Percentiles rank a stretch among this genome's conserved stretches.
Evolutionary conservation across 2,113 vertebrate genomes (phyloP).

Genomic region (Prolemur simus): DNA sequence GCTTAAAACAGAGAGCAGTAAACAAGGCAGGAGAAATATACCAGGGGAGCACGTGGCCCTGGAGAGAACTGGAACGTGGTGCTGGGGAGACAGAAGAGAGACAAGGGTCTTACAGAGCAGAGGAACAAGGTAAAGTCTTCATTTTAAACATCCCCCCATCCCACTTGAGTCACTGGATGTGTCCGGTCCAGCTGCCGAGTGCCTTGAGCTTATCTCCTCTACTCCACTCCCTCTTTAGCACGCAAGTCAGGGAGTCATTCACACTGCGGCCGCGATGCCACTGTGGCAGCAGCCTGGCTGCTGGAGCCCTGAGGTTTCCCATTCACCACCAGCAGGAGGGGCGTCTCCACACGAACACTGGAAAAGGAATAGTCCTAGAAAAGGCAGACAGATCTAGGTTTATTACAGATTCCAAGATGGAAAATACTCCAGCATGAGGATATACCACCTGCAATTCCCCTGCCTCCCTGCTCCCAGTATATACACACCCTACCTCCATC

Average conservation of each 20-base stretch:
- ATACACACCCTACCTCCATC: not conserved
- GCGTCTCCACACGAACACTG: constrained; percentile 92
- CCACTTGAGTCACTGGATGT: not conserved
- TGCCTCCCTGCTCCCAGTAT: not conserved
- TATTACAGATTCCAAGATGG: not conserved
- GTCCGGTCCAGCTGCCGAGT: not conserved
- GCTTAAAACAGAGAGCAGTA: constrained; percentile 30
- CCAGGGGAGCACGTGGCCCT: not conserved
- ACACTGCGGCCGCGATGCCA: constrained; percentile 89
- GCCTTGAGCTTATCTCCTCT: not conserved
- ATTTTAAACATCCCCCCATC: not conserved
- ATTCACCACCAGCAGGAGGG: constrained; percentile 91
- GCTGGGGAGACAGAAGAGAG: not conserved
- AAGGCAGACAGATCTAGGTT: not conserved
- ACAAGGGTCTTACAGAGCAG: not conserved
- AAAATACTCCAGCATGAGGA: not conserved
- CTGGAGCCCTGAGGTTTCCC: constrained; percentile 90
- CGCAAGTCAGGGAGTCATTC: constrained; percentile 80
- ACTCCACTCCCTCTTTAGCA: not conserved
- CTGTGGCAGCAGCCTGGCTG: constrained; percentile 88
- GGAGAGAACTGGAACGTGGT: not conserved
- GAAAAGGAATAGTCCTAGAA: constrained; percentile 84
- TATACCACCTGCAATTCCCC: not conserved
- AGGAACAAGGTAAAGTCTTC: not conserved
- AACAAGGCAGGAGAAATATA: not conserved